phyloP scores from a whole-genome alignment of 1,140 invertebrate species.

The Drosophila insularis region DNA sequence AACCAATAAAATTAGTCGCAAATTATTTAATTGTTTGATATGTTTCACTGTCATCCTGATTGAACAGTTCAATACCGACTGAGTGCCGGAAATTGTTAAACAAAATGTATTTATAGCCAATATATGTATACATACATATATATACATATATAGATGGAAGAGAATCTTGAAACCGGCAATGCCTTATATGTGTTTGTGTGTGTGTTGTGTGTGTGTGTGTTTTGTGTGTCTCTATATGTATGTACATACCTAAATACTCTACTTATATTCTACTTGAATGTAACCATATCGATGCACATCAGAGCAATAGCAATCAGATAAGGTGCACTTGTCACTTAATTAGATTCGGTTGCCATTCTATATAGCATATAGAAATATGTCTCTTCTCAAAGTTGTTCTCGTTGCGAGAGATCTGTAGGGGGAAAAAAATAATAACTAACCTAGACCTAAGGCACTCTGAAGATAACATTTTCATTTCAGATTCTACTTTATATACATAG shows the following conservation, averaged over 20 bases:
- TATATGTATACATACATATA: too few relatives aligned
- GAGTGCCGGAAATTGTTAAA: conserved; percentile 54
- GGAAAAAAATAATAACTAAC: not conserved
- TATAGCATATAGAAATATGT: conserved; percentile 15
- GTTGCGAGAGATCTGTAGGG: not conserved
- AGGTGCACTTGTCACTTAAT: conserved; percentile 72
- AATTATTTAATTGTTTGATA: not conserved
- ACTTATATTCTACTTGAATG: conserved; percentile 29
- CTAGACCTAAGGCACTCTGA: not conserved
- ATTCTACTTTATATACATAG: too few relatives aligned
- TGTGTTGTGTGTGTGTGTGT: not conserved
- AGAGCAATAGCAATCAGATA: conserved; percentile 65
- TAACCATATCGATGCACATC: conserved; percentile 58
- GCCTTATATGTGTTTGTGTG: conserved; percentile 10
- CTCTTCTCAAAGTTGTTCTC: not conserved
- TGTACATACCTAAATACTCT: not conserved
- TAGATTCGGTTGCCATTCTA: conserved; percentile 40
- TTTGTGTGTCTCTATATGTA: not conserved
- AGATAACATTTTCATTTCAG: too few relatives aligned
- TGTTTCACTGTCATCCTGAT: conserved; percentile 39
- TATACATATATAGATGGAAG: too few relatives aligned
- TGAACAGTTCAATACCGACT: conserved; percentile 34
- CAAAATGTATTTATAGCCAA: conserved; percentile 57
- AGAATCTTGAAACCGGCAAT: too few relatives aligned
- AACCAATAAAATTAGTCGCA: not conserved